Evolutionary conservation across 2,888 invertebrate species (phyloP).

Genomic region (Halictus quadricinctus): DNA sequence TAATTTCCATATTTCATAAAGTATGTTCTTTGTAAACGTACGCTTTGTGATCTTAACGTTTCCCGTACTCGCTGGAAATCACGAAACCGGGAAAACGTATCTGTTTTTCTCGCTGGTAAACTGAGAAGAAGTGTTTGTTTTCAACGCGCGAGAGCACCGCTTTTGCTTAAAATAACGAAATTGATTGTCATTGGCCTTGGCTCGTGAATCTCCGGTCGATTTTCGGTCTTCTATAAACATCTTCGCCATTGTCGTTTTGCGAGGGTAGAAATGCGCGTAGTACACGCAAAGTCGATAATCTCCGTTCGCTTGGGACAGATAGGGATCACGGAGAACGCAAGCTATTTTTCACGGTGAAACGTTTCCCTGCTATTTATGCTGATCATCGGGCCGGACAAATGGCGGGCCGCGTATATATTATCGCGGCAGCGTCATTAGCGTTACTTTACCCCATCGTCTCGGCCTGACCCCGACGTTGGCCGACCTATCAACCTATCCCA

Average conservation of each 20-base stretch:
- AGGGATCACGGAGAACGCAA: slow-evolving; percentile 28
- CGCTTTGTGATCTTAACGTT: neutral
- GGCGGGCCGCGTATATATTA: slow-evolving; percentile 10
- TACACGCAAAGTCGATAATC: neutral
- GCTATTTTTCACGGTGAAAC: slow-evolving; percentile 37
- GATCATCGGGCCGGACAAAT: slow-evolving; percentile 29
- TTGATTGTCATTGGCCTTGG: neutral
- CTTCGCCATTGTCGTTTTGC: neutral
- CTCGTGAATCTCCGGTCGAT: neutral
- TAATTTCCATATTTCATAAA: neutral
- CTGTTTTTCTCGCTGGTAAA: neutral
- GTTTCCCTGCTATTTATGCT: slow-evolving; percentile 39
- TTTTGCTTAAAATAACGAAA: neutral
- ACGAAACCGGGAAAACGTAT: neutral
- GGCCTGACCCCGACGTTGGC: neutral
- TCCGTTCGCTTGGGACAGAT: slow-evolving; percentile 13
- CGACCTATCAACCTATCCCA: slow-evolving; percentile 10
- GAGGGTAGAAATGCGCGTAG: neutral
- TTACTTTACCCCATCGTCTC: neutral
- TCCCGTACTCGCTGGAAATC: too few species aligned
- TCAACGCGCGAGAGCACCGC: neutral
- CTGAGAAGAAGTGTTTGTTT: neutral
- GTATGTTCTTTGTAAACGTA: neutral
- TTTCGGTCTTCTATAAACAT: neutral
- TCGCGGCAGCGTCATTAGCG: slow-evolving; percentile 8